These are phyloP conservation scores for Siphonodentalium dalli DNA, from an alignment of 2,888 invertebrate species.

Conservation along the genomic window DNA sequence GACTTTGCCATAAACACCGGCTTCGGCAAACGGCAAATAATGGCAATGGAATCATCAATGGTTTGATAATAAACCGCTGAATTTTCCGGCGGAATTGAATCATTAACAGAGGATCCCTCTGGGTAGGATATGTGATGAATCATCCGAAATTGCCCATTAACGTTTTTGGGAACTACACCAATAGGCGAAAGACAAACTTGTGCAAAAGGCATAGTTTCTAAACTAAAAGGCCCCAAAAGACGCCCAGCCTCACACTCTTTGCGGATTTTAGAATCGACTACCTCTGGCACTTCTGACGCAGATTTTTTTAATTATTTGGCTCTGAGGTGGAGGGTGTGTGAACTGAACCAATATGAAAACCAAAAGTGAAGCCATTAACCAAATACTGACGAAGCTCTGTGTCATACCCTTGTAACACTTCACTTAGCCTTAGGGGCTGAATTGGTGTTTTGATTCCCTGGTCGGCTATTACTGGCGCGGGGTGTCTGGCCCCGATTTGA, in stretches of 20 bases:
- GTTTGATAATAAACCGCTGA: not conserved
- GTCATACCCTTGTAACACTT: too few relatives aligned
- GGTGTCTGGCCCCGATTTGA: too few relatives aligned
- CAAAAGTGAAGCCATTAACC: too few relatives aligned
- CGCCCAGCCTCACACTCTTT: slow-evolving; percentile 6
- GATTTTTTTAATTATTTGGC: slow-evolving; percentile 16
- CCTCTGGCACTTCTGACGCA: slow-evolving; percentile 1
- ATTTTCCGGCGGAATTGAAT: slow-evolving; percentile 4
- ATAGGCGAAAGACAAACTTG: not conserved
- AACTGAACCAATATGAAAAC: too few relatives aligned
- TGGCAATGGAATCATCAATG: slow-evolving; percentile 4
- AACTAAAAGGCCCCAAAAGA: slow-evolving; percentile 7
- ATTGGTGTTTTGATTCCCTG: too few relatives aligned
- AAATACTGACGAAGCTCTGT: too few relatives aligned
- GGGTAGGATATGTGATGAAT: slow-evolving; percentile 13
- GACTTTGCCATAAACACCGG: slow-evolving; percentile 3
- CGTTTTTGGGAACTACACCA: slow-evolving; percentile 10
- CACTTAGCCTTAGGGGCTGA: too few relatives aligned
- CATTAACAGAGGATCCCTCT: not conserved
- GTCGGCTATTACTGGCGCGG: too few relatives aligned
- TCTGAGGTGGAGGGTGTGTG: too few relatives aligned
- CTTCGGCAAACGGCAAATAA: not conserved
- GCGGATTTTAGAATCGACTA: not conserved
- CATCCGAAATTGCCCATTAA: not conserved
- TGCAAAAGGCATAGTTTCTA: not conserved